A percentile compares a stretch with the other conserved stretches of the same genome.
These are phyloP conservation scores for Lordiphosa fenestrarum DNA, from an alignment of 2,888 invertebrate genomes.

Conservation along the genomic window DNA sequence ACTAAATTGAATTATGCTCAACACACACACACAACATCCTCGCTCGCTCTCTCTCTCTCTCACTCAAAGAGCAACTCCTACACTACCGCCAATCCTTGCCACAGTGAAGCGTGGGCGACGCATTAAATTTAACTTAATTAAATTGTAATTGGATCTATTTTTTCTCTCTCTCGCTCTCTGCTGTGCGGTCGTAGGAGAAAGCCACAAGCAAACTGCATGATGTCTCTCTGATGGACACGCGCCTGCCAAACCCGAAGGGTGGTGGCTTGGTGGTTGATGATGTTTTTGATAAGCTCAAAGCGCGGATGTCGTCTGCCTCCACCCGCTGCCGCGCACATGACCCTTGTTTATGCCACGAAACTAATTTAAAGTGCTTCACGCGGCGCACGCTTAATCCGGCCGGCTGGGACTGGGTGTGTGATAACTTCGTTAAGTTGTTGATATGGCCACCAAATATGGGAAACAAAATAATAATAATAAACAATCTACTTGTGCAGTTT, in stretches of 20 bases:
- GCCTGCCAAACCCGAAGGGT: neutral
- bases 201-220: constrained; percentile 2
- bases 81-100: neutral
- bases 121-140: constrained; percentile 59
- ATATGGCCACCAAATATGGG: constrained; percentile 34
- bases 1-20: constrained; percentile 1
- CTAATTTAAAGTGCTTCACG: constrained; percentile 73
- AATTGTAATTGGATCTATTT: constrained; percentile 66
- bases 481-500: constrained; percentile 51
- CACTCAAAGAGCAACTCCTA: neutral
- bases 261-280: constrained; percentile 12
- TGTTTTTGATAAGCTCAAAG: constrained; percentile 29
- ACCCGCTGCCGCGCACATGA: constrained; percentile 3
- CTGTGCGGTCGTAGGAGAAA: no score
- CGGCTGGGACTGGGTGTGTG: constrained; percentile 35
- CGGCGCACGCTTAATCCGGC: constrained; percentile 60
- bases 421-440: constrained; percentile 69
- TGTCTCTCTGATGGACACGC: constrained; percentile 2
- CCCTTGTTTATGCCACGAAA: constrained; percentile 69
- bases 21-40: neutral
- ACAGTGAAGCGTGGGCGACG: constrained; percentile 12
- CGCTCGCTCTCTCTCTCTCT: neutral
- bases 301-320: constrained; percentile 22
- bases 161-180: constrained; percentile 7
- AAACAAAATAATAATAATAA: constrained; percentile 41